Evolutionary conservation across 2,113 vertebrate species (phyloP), one percentile per base, ranked within the genome.

Genomic region (Sebastes fasciatus): DNA sequence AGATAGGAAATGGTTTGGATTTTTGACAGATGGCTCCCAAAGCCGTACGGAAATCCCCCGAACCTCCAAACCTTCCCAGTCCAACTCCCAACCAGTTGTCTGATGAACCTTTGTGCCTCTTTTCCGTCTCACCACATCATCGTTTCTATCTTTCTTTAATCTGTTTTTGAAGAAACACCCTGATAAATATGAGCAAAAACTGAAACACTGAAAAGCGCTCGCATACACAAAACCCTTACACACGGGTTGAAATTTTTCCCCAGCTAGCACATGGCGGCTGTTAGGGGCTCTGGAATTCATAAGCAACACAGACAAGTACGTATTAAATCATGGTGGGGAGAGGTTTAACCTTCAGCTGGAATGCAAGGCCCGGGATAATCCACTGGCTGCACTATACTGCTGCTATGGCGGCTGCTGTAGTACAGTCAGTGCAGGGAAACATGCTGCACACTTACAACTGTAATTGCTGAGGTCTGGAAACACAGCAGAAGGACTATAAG

Each of bases 1-100:
- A 77, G 88, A 89, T 86, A 89, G 94, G 94, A 95, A 95, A 95
- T 93, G 89, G 91, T 94, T 93, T 83, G 74, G 88, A 94, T 95
- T 94, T 89, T 93, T 94, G 91, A 91, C 88, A 87, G 88, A 91
- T 92, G 89, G 89, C 81, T 91, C 74, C 73, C 52, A 83, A 90
- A 93, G 93, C 93, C 45, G 11, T 70, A 54, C 11, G 67, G 93
- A 92, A 93, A 94, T 92, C 90, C 91, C 92, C 92, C 77, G 42
- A 91, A 90, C 87, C 74, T 90, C 83, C 81, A 80, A 76, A 84
- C 54, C 88, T 77, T 78, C 86, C n/a, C 58, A 19, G 12, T 73
- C 80, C 67, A 58, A 51, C 75, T 73, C 52, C 43, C 57, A 67
- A 71, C 63, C 61, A 69, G 64, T 85, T 76, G 67, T 75, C 81